Evolutionary conservation across 2,888 invertebrate species (phyloP), one percentile per base, ranked within the genome.

Genomic region (Listrodromus nycthemerus): DNA sequence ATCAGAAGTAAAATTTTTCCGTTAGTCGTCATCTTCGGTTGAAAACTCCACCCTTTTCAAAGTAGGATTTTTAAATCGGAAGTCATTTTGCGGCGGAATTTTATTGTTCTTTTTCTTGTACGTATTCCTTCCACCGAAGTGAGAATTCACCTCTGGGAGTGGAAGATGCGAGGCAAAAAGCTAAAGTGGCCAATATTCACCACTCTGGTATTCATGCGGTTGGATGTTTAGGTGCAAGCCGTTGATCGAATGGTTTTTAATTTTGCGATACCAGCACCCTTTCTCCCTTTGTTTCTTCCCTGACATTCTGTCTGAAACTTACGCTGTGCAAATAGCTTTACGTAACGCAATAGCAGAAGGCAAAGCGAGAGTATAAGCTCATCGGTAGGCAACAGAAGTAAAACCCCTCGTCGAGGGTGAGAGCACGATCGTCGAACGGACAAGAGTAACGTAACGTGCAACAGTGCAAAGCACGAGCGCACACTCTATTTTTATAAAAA

Each of bases 291-390:
- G 45, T 61, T 58, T 55, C 52, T 10, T 33, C 30, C 27, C 45
- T 50, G 21, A 21, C 70, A 33, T 37, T 19, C 33, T 45, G 37
- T 67, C 65, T 27, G 37, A 10, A 21, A 30, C 55, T 30, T 61
- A 37, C 7, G 37, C 33, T 58, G 61, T 37, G 41, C 27, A 78
- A 78, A 78, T 71, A 78, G 50, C 50, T 52, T 50, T 27, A 52
- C 21, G 61, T 41, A 10, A 41, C 37, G 37, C 37, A 7, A 37
- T 37, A 8, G 37, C 2, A 37, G 19, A 61, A 58, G 58, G 45
- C 19, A 67, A 8, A 2, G 41, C n/a, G 30, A 16, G 8, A 41
- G 21, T 67, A 37, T 13, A 70, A 2, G 37, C n/a, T 52, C 27
- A n/a, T 33, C 33, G 27, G 27, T 6, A 30, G 55, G 55, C 37